Conservation (phyloP, 2,797 vertebrate genomes). For the Neosilurus hyrtlii region DNA sequence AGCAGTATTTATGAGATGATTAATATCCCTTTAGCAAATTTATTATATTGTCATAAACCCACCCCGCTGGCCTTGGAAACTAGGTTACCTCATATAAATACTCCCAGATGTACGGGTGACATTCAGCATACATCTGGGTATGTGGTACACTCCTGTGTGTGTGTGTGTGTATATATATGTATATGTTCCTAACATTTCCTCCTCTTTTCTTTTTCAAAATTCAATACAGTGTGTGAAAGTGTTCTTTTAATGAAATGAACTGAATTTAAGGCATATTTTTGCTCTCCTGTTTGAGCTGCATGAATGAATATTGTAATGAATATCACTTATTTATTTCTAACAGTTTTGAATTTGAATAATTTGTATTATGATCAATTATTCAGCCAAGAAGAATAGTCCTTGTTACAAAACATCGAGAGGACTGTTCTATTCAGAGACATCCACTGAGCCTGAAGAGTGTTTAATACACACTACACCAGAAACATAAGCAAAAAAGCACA, state of each 20-base stretch:
- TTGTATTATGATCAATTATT: too few species aligned
- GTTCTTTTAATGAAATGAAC: neutral
- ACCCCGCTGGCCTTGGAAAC: neutral
- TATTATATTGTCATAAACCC: conserved; percentile 2
- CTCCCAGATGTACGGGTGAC: conserved; percentile 10
- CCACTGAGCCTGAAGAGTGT: too few species aligned
- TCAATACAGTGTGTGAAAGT: neutral
- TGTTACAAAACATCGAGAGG: too few species aligned
- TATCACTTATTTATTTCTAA: too few species aligned
- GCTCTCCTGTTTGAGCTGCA: neutral
- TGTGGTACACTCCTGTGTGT: neutral
- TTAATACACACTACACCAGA: too few species aligned
- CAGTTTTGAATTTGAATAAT: too few species aligned
- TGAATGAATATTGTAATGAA: neutral
- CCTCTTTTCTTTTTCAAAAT: neutral
- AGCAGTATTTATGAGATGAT: neutral
- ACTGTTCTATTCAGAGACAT: too few species aligned
- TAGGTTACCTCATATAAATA: conserved; percentile 8
- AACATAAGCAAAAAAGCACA: too few species aligned
- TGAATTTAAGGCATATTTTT: neutral
- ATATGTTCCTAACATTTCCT: neutral
- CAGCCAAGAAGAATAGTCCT: too few species aligned
- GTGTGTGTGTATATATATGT: too few species aligned
- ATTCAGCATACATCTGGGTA: conserved; percentile 8
- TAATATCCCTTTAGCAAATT: neutral